These are phyloP conservation scores for Trichopoda pennipes DNA, from an alignment of 2,888 invertebrate species.

Conservation along the genomic window DNA sequence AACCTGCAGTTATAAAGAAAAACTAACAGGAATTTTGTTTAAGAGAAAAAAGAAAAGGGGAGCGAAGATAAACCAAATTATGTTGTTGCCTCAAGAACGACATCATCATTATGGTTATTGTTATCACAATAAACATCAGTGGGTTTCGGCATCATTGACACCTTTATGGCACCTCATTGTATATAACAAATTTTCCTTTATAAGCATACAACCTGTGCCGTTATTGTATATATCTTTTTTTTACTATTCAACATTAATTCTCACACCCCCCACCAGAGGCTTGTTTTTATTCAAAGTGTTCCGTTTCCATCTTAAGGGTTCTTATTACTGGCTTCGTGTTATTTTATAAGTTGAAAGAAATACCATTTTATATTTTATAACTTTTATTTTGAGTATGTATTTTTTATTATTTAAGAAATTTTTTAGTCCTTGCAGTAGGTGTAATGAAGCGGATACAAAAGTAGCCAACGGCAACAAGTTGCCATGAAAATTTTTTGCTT, in stretches of 20 bases:
- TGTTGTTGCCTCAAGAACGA: constrained; percentile 58
- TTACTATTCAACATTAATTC: constrained; percentile 27
- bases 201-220: background rate
- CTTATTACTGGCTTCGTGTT: constrained; percentile 21
- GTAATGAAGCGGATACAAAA: constrained; percentile 6
- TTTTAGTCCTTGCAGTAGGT: constrained; percentile 10
- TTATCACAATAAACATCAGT: constrained; percentile 58
- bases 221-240: constrained; percentile 10
- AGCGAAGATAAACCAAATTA: constrained; percentile 23
- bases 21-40: constrained; percentile 9
- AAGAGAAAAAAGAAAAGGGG: background rate
- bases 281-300: constrained; percentile 29
- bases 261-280: background rate
- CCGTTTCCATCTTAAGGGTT: constrained; percentile 1
- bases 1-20: constrained; percentile 26
- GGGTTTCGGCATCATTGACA: constrained; percentile 66
- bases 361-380: background rate
- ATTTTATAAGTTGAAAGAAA: constrained; percentile 27
- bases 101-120: constrained; percentile 63
- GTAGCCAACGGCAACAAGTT: constrained; percentile 23
- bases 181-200: constrained; percentile 2
- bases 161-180: constrained; percentile 62
- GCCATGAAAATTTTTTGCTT: background rate
- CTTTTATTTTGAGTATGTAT: constrained; percentile 18
- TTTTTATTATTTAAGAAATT: constrained; percentile 9